A percentile compares a stretch with the other conserved stretches of the same genome.
phyloP scores from a whole-genome alignment of 2,797 vertebrate species.

The Rhinophrynus dorsalis region DNA sequence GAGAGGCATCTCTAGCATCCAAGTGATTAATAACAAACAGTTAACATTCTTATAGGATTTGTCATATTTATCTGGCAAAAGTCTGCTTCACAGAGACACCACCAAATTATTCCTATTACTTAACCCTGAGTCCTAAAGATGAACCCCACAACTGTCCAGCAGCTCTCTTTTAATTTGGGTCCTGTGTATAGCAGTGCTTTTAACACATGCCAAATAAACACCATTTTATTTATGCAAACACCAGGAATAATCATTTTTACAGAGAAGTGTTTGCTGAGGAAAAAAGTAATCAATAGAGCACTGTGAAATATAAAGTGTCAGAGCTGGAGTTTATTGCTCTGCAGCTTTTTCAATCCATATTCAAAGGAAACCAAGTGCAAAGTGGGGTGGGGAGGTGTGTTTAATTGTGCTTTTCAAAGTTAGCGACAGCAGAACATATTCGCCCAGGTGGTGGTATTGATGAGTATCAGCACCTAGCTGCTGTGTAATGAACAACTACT shows the following conservation, averaged over 20 bases:
- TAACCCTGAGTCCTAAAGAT: too few relatives aligned
- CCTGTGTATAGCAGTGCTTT: too few relatives aligned
- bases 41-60: too few relatives aligned
- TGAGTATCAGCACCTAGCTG: not conserved
- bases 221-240: too few relatives aligned
- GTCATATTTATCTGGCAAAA: too few relatives aligned
- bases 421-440: constrained; percentile 17
- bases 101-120: too few relatives aligned
- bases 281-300: not conserved
- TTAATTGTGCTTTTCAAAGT: not conserved
- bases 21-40: too few relatives aligned
- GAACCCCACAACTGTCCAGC: too few relatives aligned
- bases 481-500: constrained; percentile 28
- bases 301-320: not conserved
- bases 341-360: not conserved
- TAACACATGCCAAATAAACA: too few relatives aligned
- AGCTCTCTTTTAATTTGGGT: too few relatives aligned
- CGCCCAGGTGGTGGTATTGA: constrained; percentile 19
- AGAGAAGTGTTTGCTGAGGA: not conserved
- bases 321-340: not conserved
- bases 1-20: too few relatives aligned
- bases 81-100: too few relatives aligned
- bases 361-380: not conserved
- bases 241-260: constrained; percentile 3
- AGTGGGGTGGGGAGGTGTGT: constrained; percentile 2